phyloP scores from a whole-genome alignment of 2,888 invertebrate species.

The Congeria kusceri region DNA sequence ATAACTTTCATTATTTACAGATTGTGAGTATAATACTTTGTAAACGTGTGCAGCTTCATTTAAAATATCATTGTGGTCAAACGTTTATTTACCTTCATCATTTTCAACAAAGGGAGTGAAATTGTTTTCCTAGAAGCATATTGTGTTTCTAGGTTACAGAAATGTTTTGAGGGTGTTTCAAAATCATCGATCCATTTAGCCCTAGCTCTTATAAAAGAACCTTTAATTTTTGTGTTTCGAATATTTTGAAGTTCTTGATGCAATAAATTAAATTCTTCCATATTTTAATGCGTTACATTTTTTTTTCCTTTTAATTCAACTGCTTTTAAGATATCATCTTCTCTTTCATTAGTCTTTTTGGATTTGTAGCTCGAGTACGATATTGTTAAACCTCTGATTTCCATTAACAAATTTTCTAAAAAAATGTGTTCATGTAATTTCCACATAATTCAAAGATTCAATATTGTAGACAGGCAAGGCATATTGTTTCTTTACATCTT shows the following conservation, averaged over 20 bases:
- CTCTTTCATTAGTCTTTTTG: slow-evolving; percentile 16
- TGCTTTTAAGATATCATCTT: background rate
- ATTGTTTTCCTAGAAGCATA: slow-evolving; percentile 13
- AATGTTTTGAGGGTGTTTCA: slow-evolving; percentile 21
- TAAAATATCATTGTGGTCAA: slow-evolving; percentile 9
- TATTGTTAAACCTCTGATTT: slow-evolving; percentile 36
- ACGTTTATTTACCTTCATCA: background rate
- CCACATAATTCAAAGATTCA: background rate
- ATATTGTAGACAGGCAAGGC: slow-evolving; percentile 28
- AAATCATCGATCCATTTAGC: slow-evolving; percentile 9
- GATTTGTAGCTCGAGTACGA: slow-evolving; percentile 23
- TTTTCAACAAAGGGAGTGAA: too few species aligned
- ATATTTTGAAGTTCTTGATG: slow-evolving; percentile 1
- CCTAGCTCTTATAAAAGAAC: slow-evolving; percentile 17
- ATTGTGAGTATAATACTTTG: background rate
- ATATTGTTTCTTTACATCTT: slow-evolving; percentile 28
- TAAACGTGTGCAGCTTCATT: background rate
- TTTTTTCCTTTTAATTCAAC: background rate
- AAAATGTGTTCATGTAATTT: slow-evolving; percentile 25
- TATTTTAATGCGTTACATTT: slow-evolving; percentile 12
- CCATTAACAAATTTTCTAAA: slow-evolving; percentile 37
- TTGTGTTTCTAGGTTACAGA: slow-evolving; percentile 30
- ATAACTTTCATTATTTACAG: too few species aligned
- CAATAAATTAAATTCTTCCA: slow-evolving; percentile 3
- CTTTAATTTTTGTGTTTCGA: slow-evolving; percentile 11